Conservation (phyloP, 2,888 invertebrate species). For the Sacculina carcini region DNA sequence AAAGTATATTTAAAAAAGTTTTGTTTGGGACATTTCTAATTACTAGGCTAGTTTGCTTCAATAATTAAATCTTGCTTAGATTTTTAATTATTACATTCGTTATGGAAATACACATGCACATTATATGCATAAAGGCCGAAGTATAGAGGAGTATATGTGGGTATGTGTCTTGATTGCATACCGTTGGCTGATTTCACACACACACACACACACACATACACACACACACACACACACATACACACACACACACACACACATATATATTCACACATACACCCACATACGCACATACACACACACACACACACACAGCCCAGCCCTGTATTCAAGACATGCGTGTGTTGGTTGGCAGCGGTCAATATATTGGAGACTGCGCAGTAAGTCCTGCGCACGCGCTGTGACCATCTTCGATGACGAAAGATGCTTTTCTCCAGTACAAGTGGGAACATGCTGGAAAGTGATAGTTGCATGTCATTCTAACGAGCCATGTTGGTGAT, state of each 20-base stretch:
- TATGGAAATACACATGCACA: neutral
- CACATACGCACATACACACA: neutral
- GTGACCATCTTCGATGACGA: too few relatives aligned
- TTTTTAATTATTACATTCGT: neutral
- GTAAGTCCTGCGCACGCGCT: too few relatives aligned
- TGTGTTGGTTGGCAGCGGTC: too few relatives aligned
- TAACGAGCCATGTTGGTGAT: too few relatives aligned
- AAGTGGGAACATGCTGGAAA: too few relatives aligned
- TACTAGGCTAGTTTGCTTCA: neutral
- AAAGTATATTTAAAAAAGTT: too few relatives aligned
- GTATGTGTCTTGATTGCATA: too few relatives aligned
- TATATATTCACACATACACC: slow-evolving; percentile 3
- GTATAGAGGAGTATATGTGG: too few relatives aligned
- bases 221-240: neutral
- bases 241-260: slow-evolving; percentile 1
- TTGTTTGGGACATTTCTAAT: neutral
- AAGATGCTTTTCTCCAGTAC: too few relatives aligned
- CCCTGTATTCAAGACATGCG: neutral
- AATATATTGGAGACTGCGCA: too few relatives aligned
- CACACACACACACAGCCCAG: neutral
- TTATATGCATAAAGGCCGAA: neutral
- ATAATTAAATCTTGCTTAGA: neutral
- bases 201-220: slow-evolving; percentile 1
- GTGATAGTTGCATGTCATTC: too few relatives aligned
- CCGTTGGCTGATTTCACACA: too few relatives aligned